A percentile compares a stretch with the other conserved stretches of the same genome.
Conservation (phyloP, 2,888 invertebrate genomes). For the Prionchulus punctatus region DNA sequence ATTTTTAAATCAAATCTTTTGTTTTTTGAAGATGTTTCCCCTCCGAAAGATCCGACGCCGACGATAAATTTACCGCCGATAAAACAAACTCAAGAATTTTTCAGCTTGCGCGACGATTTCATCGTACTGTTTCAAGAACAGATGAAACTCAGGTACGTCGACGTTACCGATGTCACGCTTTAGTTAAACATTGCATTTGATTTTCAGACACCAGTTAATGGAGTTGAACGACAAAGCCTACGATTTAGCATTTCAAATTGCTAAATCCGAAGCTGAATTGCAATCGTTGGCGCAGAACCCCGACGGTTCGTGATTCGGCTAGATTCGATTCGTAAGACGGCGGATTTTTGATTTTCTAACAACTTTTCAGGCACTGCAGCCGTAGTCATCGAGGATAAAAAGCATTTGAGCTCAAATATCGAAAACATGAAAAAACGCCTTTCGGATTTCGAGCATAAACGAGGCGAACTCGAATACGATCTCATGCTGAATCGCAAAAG, state of each 20-base stretch:
- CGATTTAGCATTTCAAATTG: slow-evolving; percentile 23
- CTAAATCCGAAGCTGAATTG: slow-evolving; percentile 19
- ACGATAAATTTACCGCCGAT: background rate
- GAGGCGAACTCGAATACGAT: slow-evolving; percentile 15
- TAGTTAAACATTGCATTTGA: slow-evolving; percentile 1
- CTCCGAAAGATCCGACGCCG: background rate
- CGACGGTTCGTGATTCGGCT: too few species aligned
- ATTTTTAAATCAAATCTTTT: background rate
- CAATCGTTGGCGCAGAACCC: too few species aligned
- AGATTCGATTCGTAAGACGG: slow-evolving; percentile 12
- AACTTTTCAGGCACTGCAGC: background rate
- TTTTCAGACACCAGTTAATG: slow-evolving; percentile 54
- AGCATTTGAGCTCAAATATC: background rate
- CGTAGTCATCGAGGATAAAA: too few species aligned
- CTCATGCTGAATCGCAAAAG: slow-evolving; percentile 10
- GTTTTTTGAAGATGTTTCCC: background rate
- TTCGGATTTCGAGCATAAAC: background rate
- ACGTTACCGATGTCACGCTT: background rate
- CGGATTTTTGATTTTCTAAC: background rate
- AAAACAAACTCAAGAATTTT: background rate
- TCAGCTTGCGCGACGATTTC: background rate
- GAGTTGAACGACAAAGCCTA: slow-evolving; percentile 51
- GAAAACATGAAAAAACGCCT: background rate
- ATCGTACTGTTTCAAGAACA: background rate
- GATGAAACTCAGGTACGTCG: background rate